Base-by-base conservation (phyloP, 2,797 vertebrate species). In the Cichlasoma orientale region DNA sequence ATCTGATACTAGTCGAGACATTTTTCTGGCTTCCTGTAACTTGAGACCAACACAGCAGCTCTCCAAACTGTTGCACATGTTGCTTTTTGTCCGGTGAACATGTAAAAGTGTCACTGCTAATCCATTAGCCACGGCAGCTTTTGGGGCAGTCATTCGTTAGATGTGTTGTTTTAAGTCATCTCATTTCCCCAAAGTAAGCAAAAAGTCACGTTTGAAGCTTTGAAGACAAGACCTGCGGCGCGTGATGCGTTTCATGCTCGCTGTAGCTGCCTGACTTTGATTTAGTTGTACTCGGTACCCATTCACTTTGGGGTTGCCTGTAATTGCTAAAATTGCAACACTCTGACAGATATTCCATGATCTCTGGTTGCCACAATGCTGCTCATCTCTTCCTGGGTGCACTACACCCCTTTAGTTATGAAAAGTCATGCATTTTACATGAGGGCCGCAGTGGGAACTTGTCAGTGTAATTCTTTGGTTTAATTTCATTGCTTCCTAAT, bases 391-490 rank as follows among this genome's bases (percentile, higher is more conserved):
- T 68, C 41, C 41, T 50, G 61, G 25, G 16, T 66, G 23, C 9
- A 16, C 21, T 29, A 13, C n/a, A n/a, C 18, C 6, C 41, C 18
- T 68, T 68, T 7, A 47, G 47, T 19, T 47, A 47, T 47, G 44
- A 47, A 44, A 44, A 47, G 19, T 31, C 3, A 0, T 59, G 56
- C 53, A 16, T 33, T 66, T 66, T 68, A 68, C 10, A 68, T 68
- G 19, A 50, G 41, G 23, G 50, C 66, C 52, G 7, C 77, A 57
- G 75, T 56, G 29, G 75, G 68, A 80, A 80, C 33, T 38, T 76
- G 54, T 77, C 71, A 68, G 2, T 9, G 25, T 72, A 19, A 27
- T 41, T 74, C 74, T 61, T 52, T 12, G 25, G n/a, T 68, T 47
- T 71, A 25, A 57, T 69, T 41, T 73, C 47, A 68, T 56, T 71